Conservation (phyloP, 2,797 vertebrate species). For the Ficedula albicollis region DNA sequence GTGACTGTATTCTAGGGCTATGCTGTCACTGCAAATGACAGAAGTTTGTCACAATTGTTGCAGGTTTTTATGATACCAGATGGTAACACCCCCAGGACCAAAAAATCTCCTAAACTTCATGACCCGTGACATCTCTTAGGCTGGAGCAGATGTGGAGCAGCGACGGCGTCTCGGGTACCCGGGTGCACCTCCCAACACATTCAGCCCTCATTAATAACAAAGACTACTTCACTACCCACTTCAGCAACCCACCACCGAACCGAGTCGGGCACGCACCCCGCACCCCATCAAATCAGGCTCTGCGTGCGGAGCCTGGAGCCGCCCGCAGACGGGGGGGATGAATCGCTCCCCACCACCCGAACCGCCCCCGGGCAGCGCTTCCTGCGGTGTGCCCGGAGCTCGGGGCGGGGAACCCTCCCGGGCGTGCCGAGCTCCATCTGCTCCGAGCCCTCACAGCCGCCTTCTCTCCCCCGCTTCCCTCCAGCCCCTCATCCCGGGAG, state of each 20-base stretch:
- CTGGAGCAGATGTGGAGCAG: fast-evolving
- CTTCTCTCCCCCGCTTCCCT: not conserved
- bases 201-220: fast-evolving
- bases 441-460: not conserved
- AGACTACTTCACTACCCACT: fast-evolving
- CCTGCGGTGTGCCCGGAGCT: not conserved
- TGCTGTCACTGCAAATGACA: fast-evolving
- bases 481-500: not conserved
- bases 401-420: not conserved
- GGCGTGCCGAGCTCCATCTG: not conserved
- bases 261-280: fast-evolving
- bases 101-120: not conserved
- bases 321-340: too few relatives aligned
- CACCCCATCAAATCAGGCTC: fast-evolving
- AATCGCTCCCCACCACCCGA: fast-evolving
- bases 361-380: too few relatives aligned
- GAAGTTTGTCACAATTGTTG: fast-evolving
- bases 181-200: fast-evolving
- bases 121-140: not conserved
- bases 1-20: too few relatives aligned
- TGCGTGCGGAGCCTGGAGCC: not conserved
- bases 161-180: fast-evolving
- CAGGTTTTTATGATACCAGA: too few relatives aligned
- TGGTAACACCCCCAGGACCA: not conserved
- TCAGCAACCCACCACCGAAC: fast-evolving